Percentiles rank a stretch among this genome's conserved stretches.
These are phyloP conservation scores for Malthinus seriepunctatus DNA, from an alignment of 2,888 invertebrate species.

Conservation along the genomic window DNA sequence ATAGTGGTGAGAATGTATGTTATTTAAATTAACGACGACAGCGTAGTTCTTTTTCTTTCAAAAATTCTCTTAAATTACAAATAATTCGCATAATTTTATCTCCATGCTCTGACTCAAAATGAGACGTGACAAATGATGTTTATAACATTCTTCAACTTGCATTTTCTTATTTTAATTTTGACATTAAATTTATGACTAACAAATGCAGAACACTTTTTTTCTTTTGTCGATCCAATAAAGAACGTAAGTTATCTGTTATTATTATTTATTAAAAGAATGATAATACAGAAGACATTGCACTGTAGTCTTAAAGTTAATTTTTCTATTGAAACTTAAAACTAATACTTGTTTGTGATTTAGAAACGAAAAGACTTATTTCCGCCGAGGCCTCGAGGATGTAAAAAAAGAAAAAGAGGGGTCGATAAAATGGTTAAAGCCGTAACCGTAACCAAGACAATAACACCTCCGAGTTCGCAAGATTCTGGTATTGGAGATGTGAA, in stretches of 20 bases:
- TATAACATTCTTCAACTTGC: no score
- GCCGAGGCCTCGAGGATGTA: constrained; percentile 59
- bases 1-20: no score
- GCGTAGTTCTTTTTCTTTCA: no score
- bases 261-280: neutral
- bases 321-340: neutral
- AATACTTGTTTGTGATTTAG: constrained; percentile 49
- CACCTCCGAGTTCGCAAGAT: constrained; percentile 45
- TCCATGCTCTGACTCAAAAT: no score
- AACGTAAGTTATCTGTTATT: constrained; percentile 1
- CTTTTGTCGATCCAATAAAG: no score
- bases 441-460: neutral
- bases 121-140: no score
- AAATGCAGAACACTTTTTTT: no score
- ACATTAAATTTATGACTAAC: no score
- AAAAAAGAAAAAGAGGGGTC: neutral
- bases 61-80: no score
- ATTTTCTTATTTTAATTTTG: no score
- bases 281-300: constrained; percentile 23
- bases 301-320: constrained; percentile 11
- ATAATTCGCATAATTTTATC: no score
- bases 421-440: neutral
- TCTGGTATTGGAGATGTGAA: constrained; percentile 47
- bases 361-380: constrained; percentile 71
- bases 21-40: no score